These are phyloP conservation scores for Chaetoderma sp. DNA, from an alignment of 2,888 invertebrate species.

Conservation along the genomic window DNA sequence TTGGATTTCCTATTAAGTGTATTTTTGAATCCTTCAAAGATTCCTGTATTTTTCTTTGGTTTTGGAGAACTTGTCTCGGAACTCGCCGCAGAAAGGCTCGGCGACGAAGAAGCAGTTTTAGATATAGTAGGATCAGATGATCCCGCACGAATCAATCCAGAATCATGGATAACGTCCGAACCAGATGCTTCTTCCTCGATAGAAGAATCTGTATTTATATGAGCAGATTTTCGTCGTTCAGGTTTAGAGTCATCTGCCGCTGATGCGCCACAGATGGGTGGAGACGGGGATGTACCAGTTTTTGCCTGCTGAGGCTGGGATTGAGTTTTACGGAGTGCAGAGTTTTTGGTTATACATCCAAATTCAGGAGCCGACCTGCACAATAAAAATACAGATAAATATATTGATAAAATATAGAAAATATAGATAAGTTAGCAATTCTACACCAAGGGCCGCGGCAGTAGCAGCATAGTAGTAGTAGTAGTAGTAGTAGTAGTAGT, in stretches of 20 bases:
- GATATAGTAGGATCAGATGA: slow-evolving; percentile 1
- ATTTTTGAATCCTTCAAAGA: slow-evolving; percentile 77
- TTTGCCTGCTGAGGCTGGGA: slow-evolving; percentile 69
- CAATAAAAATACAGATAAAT: slow-evolving; percentile 1
- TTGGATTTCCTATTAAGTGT: slow-evolving; percentile 74
- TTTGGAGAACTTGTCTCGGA: slow-evolving; percentile 60
- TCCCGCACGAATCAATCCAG: too few relatives aligned
- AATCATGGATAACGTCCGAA: too few relatives aligned
- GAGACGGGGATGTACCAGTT: slow-evolving; percentile 4
- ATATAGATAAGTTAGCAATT: too few relatives aligned
- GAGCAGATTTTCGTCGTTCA: slow-evolving; percentile 56
- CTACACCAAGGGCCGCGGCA: too few relatives aligned
- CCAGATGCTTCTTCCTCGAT: too few relatives aligned
- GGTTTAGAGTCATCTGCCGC: slow-evolving; percentile 48
- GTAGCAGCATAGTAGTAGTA: too few relatives aligned
- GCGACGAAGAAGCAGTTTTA: slow-evolving; percentile 4
- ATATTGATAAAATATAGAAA: neutral
- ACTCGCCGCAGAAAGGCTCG: slow-evolving; percentile 1
- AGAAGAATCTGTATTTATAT: too few relatives aligned
- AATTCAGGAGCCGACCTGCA: slow-evolving; percentile 68
- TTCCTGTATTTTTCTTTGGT: slow-evolving; percentile 69
- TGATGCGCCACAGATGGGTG: too few relatives aligned
- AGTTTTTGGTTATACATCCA: slow-evolving; percentile 69
- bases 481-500: too few relatives aligned
- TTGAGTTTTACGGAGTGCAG: slow-evolving; percentile 71